Evolutionary conservation across 1,140 invertebrate species (phyloP).

Genomic region (Diorhabda sublineata): DNA sequence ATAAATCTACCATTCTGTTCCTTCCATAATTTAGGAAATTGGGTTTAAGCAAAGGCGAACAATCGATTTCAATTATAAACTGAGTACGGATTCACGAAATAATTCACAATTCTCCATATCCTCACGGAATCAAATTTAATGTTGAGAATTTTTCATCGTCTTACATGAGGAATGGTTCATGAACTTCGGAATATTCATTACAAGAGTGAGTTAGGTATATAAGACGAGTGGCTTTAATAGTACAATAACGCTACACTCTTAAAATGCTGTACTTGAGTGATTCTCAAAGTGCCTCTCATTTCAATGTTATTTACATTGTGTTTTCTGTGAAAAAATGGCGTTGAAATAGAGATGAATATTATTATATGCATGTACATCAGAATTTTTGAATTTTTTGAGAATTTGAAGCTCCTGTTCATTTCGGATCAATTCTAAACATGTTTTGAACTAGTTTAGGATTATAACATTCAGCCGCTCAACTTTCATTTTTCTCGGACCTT

Average conservation of each 20-base stretch:
- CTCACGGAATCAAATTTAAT: conserved; percentile 22
- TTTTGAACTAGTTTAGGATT: no score
- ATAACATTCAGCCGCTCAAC: no score
- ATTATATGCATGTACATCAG: no score
- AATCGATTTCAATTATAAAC: conserved; percentile 3
- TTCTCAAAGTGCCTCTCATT: no score
- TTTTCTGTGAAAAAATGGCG: no score
- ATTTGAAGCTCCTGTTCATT: no score
- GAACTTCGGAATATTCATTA: conserved; percentile 21
- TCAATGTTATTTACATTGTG: no score
- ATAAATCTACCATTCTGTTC: no score
- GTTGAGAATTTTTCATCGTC: conserved; percentile 20
- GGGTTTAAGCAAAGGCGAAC: background rate
- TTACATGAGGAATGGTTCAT: conserved; percentile 18
- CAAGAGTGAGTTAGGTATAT: conserved; percentile 6
- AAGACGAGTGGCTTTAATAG: conserved; percentile 16
- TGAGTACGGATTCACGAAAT: conserved; percentile 7
- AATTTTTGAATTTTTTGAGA: no score
- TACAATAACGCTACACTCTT: background rate
- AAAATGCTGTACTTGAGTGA: background rate
- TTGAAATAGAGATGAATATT: no score
- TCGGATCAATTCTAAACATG: no score
- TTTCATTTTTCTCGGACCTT: no score
- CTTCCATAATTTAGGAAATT: background rate
- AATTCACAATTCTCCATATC: conserved; percentile 9